Evolutionary conservation across 2,888 invertebrate genomes (phyloP).

Genomic region (Lottia gigantea): DNA sequence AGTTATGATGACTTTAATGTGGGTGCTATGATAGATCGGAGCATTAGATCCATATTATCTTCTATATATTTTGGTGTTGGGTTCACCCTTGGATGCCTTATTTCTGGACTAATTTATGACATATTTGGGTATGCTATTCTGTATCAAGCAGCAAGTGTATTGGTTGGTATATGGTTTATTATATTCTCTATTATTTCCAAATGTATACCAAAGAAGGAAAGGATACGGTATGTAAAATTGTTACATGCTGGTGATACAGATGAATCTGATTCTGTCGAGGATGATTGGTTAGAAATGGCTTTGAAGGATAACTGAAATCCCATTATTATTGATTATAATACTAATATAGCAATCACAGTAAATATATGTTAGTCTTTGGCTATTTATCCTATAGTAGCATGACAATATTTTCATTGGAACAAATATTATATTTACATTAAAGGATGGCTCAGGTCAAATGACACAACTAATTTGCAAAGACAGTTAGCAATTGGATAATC

Average conservation of each 20-base stretch:
- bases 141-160: conserved; percentile 50
- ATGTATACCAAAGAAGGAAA: conserved; percentile 50
- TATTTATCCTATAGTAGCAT: too few species aligned
- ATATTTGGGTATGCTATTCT: conserved; percentile 48
- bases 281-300: conserved; percentile 63
- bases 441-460: too few species aligned
- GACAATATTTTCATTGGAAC: too few species aligned
- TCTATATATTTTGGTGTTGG: conserved; percentile 62
- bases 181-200: conserved; percentile 46
- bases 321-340: too few species aligned
- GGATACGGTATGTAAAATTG: conserved; percentile 53
- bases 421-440: too few species aligned
- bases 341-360: too few species aligned
- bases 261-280: conserved; percentile 51
- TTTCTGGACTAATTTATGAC: conserved; percentile 58
- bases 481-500: too few species aligned
- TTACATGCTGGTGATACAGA: conserved; percentile 40
- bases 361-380: too few species aligned
- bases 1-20: conserved; percentile 54
- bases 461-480: too few species aligned
- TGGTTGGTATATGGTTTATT: conserved; percentile 48
- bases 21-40: conserved; percentile 56
- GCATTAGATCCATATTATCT: conserved; percentile 56
- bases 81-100: conserved; percentile 52
- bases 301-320: conserved; percentile 41